A percentile compares a stretch with the other conserved stretches of the same genome.
Evolutionary conservation across 2,888 invertebrate species (phyloP).

Genomic region (Scaptomyza reducta): DNA sequence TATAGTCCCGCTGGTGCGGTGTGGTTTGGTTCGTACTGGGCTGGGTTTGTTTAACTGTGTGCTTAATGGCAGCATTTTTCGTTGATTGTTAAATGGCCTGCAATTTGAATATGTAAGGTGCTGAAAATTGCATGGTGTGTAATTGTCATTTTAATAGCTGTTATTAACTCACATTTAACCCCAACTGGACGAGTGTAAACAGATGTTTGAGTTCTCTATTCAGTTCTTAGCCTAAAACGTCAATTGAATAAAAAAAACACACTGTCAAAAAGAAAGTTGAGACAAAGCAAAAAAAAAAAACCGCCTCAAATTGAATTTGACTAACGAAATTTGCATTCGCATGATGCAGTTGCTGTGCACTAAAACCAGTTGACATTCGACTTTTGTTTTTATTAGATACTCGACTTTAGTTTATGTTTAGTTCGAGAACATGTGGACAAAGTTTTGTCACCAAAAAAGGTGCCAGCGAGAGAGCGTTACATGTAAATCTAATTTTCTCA

Average conservation of each 20-base stretch:
- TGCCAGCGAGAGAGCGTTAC: constrained; percentile 44
- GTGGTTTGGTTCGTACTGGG: too few species aligned
- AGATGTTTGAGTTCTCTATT: background rate
- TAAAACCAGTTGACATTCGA: constrained; percentile 70
- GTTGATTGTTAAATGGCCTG: constrained; percentile 42
- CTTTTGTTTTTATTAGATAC: constrained; percentile 60
- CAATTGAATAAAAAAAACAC: constrained; percentile 2
- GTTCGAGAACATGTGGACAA: constrained; percentile 39
- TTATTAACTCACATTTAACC: constrained; percentile 19
- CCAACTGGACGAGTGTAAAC: too few species aligned
- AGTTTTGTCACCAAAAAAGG: constrained; percentile 27
- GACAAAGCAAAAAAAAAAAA: background rate
- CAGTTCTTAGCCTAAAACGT: too few species aligned
- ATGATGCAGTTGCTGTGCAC: constrained; percentile 38
- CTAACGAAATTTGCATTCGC: constrained; percentile 51
- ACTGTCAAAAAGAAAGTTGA: constrained; percentile 25
- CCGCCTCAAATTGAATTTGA: constrained; percentile 56
- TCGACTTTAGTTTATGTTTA: constrained; percentile 2
- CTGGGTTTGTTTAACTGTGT: background rate
- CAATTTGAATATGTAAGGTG: constrained; percentile 61
- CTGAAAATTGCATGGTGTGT: constrained; percentile 51
- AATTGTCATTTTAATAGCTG: constrained; percentile 43
- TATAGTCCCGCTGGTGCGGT: constrained; percentile 24
- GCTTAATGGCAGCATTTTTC: constrained; percentile 2
- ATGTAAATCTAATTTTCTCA: constrained; percentile 71